Conservation (phyloP, 2,797 vertebrate genomes). For the Chelon labrosus region DNA sequence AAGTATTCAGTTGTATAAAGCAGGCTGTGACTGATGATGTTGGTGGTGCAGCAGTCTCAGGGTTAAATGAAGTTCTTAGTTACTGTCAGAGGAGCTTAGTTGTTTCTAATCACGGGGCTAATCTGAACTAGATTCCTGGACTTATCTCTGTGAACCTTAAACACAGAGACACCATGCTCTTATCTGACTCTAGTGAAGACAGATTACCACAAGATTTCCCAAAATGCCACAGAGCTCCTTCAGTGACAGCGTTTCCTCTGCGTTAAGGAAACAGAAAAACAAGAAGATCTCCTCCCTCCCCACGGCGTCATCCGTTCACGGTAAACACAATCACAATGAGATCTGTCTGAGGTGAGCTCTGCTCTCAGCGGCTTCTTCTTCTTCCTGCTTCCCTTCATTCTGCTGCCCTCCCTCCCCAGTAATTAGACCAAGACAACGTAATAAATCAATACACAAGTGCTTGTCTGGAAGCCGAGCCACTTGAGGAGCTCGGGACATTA, state of each 20-base stretch:
- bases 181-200: no score
- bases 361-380: slow-evolving; percentile 43
- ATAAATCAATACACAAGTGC: slow-evolving; percentile 84
- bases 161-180: no score
- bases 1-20: no score
- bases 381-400: slow-evolving; percentile 20
- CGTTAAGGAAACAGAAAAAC: not conserved
- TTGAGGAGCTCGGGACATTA: slow-evolving; percentile 76
- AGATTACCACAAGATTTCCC: no score
- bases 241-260: not conserved
- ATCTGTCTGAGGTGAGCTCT: slow-evolving; percentile 26
- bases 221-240: not conserved
- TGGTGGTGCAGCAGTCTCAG: no score
- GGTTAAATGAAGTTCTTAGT: no score
- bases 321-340: slow-evolving; percentile 31
- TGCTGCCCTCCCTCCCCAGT: slow-evolving; percentile 54
- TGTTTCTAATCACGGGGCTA: no score
- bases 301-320: slow-evolving; percentile 22
- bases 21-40: no score
- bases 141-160: no score
- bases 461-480: slow-evolving; percentile 76
- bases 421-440: slow-evolving; percentile 77
- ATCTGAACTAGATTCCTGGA: no score
- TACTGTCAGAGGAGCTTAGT: no score
- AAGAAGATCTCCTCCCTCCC: not conserved